Evolutionary conservation across 2,888 invertebrate genomes (phyloP), one percentile per base, ranked within the genome.

Genomic region (Sceliomorpha sp.): DNA sequence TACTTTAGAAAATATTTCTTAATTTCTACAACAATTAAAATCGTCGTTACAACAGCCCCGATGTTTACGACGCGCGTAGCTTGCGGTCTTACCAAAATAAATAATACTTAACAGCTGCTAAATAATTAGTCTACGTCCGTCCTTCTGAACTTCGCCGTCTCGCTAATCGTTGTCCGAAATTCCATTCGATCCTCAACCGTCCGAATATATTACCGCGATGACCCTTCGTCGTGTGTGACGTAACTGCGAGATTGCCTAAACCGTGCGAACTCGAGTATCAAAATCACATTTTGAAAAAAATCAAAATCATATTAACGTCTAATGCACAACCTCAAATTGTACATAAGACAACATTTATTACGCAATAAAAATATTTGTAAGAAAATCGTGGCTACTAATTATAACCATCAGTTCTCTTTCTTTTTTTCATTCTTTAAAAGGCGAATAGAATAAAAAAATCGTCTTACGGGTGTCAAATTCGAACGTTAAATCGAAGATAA

Each of bases 181-280:
- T 70, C 66, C 70, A 60, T 62, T 58, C 42, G 55, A 40, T 60
- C 45, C 51, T 62, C 45, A 10, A 45, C 55, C 51, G 39, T 20
- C 48, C 36, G 70, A 66, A 71, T 70, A 67, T 50, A 68, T 71
- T 73, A 66, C 50, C 66, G 53, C 59, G 59, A 64, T 69, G 68
- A 66, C 66, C 62, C 70, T 55, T 44, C 44, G 26, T n/a, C n/a
- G n/a, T n/a, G n/a, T 29, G 39, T 67, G 59, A 63, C 63, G 63
- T 55, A 71, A 67, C 47, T 42, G 20, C 34, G 42, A 31, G 20
- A 17, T 48, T 31, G 24, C 13, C 7, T 12, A n/a, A n/a, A n/a
- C n/a, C 27, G n/a, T 10, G 13, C 27, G 20, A 55, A 44, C 67
- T 42, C 50, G 56, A 56, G 48, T 58, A 45, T 24, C 44, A 39